Percentiles rank a stretch among this genome's conserved stretches.
Conservation (phyloP, 2,888 invertebrate species). For the Phortica magna region DNA sequence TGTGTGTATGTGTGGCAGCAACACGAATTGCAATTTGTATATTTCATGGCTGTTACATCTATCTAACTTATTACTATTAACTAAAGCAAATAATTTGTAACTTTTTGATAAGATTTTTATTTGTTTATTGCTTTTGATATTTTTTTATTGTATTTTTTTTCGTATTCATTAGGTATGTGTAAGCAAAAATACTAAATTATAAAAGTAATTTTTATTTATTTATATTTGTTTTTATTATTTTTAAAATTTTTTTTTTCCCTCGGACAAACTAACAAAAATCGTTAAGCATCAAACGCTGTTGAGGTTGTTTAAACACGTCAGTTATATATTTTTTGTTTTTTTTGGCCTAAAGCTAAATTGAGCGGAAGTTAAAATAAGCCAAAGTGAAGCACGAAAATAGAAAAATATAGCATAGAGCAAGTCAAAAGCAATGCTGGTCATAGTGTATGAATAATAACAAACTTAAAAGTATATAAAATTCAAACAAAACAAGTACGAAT, state of each 20-base stretch:
- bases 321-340: conserved; percentile 76
- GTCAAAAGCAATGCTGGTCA: conserved; percentile 43
- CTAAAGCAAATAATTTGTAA: conserved; percentile 12
- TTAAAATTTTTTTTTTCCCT: conserved; percentile 6
- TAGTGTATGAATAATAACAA: conserved; percentile 24
- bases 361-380: conserved; percentile 74
- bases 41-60: background rate
- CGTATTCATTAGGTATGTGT: too few species aligned
- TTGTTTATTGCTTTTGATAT: background rate
- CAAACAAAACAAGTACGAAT: conserved; percentile 58
- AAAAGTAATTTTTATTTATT: background rate
- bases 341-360: conserved; percentile 75
- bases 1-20: background rate
- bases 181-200: background rate
- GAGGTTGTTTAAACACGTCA: conserved; percentile 75
- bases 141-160: background rate
- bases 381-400: conserved; percentile 67
- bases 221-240: background rate
- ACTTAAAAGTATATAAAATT: conserved; percentile 60
- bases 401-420: conserved; percentile 31
- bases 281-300: conserved; percentile 67
- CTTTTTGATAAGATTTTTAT: background rate
- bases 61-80: conserved; percentile 4
- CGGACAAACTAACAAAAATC: conserved; percentile 40
- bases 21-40: background rate